These are phyloP conservation scores for Crotalus horridus DNA, from an alignment of 2,113 vertebrate genomes.

Conservation along the genomic window DNA sequence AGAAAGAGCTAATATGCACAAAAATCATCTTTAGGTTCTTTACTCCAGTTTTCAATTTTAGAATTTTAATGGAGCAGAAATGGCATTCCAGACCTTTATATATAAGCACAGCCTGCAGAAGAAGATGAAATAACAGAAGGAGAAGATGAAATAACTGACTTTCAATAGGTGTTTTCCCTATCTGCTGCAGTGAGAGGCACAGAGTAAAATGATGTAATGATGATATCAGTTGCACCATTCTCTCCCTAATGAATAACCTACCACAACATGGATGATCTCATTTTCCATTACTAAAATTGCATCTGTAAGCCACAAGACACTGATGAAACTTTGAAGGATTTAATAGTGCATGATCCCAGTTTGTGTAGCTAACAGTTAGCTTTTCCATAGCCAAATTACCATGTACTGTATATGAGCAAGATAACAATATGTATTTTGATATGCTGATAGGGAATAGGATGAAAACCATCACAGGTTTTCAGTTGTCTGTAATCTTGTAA, in stretches of 20 bases:
- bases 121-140: slow-evolving; percentile 40
- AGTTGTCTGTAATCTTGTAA: slow-evolving; percentile 49
- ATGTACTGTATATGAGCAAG: slow-evolving; percentile 32
- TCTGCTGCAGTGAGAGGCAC: slow-evolving; percentile 77
- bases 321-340: slow-evolving; percentile 55
- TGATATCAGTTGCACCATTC: slow-evolving; percentile 88
- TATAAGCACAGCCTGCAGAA: slow-evolving; percentile 19
- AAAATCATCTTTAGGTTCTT: neutral
- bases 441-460: neutral
- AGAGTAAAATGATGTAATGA: slow-evolving; percentile 92
- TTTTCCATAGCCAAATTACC: slow-evolving; percentile 41
- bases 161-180: slow-evolving; percentile 62
- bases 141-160: slow-evolving; percentile 23
- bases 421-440: slow-evolving; percentile 36
- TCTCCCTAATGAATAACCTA: slow-evolving; percentile 85
- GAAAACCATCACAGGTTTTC: slow-evolving; percentile 52
- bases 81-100: slow-evolving; percentile 14
- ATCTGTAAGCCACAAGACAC: slow-evolving; percentile 78
- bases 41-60: slow-evolving; percentile 2
- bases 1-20: neutral
- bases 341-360: slow-evolving; percentile 52
- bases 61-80: slow-evolving; percentile 7
- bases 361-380: slow-evolving; percentile 46
- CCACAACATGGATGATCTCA: slow-evolving; percentile 88
- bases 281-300: slow-evolving; percentile 79